Evolutionary conservation across 1,140 invertebrate species (phyloP), one percentile per base, ranked within the genome.

Genomic region (Solenopsis invicta): DNA sequence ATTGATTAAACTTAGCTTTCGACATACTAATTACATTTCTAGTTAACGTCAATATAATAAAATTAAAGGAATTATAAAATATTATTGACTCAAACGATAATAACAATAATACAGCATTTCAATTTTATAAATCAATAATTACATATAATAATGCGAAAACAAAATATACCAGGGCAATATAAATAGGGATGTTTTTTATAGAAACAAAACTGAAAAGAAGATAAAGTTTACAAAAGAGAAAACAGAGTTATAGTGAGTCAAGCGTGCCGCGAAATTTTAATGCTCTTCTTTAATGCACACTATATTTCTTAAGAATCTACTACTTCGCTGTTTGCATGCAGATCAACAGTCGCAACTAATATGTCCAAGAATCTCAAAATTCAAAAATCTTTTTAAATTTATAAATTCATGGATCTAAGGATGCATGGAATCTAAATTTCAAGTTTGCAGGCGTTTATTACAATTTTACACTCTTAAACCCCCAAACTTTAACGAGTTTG

Each of bases 251-350:
- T 29, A 56, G 21, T 71, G 37, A 81, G 45, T 71, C 78, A 41
- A 71, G 64, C 78, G 67, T 81, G 78, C 64, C 50, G 37, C 16
- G 16, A 81, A 52, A 71, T 56, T 81, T 16, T 37, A 71, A 45
- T 45, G 48, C 62, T 41, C 3, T n/a, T 81, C 16, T n/a, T 81
- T 50, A 41, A 21, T 48, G 48, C 50, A 54, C 48, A 13, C 50
- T 71, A 56, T 56, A 56, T 45, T n/a, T 71, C 21, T 59, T 52
- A 41, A 9, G 6, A 50, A 81, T 59, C 50, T 52, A 71, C 34
- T 64, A 71, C 34, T 64, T 48, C 18, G 16, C 13, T 29, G 18
- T 37, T 37, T 13, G 45, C 76, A 81, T 81, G 78, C 78, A 81
- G 56, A 45, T 81, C 16, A 69, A 81, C 37, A 66, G 4, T 56